Base-by-base conservation (phyloP, 2,113 vertebrate genomes). In the Notechis scutatus region DNA sequence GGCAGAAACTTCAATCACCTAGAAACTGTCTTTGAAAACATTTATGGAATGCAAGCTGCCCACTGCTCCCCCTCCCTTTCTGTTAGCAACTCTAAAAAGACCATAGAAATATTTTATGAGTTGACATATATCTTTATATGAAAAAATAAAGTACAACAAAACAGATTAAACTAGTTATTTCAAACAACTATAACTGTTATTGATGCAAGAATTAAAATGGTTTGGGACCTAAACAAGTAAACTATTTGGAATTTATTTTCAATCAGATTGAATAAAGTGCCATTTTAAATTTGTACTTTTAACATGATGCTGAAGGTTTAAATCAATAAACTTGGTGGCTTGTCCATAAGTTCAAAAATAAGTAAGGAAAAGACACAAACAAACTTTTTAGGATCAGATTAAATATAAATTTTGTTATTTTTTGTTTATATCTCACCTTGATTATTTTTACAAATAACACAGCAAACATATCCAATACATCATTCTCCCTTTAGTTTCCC, bases 351-450 rank as follows among this genome's bases (percentile, higher is more conserved):
- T 3, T 34, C 18, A 59, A 15, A 21, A 74, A 1, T 21, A 34
- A 54, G 18, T 81, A 23, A 24, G 55, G 2, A 50, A 20, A n/a
- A 45, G 42, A 92, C 21, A 34, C 3, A 20, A 55, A 81, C 42
- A 85, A 29, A 39, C 3, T 57, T 2, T 55, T 59, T 7, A 45
- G 91, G 45, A 18, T 57, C 24, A 91, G 55, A 95, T 90, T 87
- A 85, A 89, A 95, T 95, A 94, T 96, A 96, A 94, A 23, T 91
- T 11, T 61, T 61, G 18, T 57, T 52, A 52, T 52, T 52, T 61
- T 61, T 61, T 29, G 24, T 61, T 61, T 61, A 61, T 61, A 61
- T 29, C 9, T 61, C 3, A 1, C 24, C 57, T 61, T 29, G 26
- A 61, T 29, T 61, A 61, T 61, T 61, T 61, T 61, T 61, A 61